phyloP scores from a whole-genome alignment of 2,888 invertebrate species.

The Laspeyria flexula region DNA sequence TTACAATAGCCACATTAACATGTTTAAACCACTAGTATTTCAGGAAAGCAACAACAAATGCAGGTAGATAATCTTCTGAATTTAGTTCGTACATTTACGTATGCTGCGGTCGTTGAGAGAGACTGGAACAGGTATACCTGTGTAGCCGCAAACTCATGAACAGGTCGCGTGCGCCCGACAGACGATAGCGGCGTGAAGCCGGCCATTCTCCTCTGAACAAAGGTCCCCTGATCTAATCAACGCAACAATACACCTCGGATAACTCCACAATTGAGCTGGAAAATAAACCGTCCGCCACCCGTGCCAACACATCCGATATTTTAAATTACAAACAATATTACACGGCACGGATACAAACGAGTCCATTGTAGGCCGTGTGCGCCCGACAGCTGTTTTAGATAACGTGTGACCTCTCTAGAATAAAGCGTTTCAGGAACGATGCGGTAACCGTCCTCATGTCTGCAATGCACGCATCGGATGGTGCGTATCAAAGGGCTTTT shows the following conservation, averaged over 20 bases:
- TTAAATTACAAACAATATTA: conserved; percentile 84
- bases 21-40: conserved; percentile 5
- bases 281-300: conserved; percentile 68
- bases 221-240: conserved; percentile 82
- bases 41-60: conserved; percentile 19
- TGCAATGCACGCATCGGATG: background rate
- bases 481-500: background rate
- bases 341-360: conserved; percentile 75
- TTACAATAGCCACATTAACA: too few relatives aligned
- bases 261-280: conserved; percentile 72
- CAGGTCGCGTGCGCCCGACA: conserved; percentile 68
- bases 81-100: conserved; percentile 39
- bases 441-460: background rate
- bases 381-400: conserved; percentile 82
- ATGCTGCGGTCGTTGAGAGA: conserved; percentile 50
- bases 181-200: conserved; percentile 64
- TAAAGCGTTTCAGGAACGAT: conserved; percentile 70
- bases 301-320: conserved; percentile 73
- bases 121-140: conserved; percentile 50
- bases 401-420: conserved; percentile 79
- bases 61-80: conserved; percentile 32
- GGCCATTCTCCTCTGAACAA: conserved; percentile 75
- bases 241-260: conserved; percentile 80
- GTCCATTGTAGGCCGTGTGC: conserved; percentile 77
- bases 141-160: conserved; percentile 57